These are phyloP conservation scores for Chelidonichthys spinosus DNA, from an alignment of 2,797 vertebrate genomes.

Conservation along the genomic window DNA sequence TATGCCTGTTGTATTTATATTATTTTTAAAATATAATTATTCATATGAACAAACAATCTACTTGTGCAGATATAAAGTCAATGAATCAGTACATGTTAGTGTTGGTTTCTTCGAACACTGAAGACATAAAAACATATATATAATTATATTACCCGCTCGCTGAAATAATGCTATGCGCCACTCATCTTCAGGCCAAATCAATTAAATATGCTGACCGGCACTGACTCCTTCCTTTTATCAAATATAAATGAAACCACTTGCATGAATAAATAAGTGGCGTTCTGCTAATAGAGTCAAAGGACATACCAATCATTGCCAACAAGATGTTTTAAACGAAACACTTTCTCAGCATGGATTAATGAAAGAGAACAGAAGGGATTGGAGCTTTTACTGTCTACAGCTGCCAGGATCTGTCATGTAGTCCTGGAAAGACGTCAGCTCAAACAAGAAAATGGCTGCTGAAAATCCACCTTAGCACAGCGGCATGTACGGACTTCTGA, in stretches of 20 bases:
- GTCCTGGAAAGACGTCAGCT: background rate
- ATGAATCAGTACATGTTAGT: too few relatives aligned
- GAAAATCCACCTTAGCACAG: background rate
- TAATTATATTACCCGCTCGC: slow-evolving; percentile 60
- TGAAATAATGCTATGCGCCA: slow-evolving; percentile 41
- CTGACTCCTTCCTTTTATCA: slow-evolving; percentile 48
- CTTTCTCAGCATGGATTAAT: slow-evolving; percentile 6
- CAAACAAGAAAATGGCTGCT: background rate
- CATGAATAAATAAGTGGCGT: slow-evolving; percentile 43
- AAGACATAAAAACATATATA: too few relatives aligned
- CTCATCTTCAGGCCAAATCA: slow-evolving; percentile 45
- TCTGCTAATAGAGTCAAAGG: slow-evolving; percentile 45
- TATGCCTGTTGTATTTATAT: too few relatives aligned
- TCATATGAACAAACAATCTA: too few relatives aligned
- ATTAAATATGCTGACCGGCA: slow-evolving; percentile 56
- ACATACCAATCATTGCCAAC: slow-evolving; percentile 39
- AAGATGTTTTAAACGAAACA: slow-evolving; percentile 25
- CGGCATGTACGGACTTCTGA: too few relatives aligned
- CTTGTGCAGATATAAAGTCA: too few relatives aligned
- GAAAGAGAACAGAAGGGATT: slow-evolving; percentile 9
- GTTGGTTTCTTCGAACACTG: too few relatives aligned
- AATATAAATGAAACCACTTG: slow-evolving; percentile 57
- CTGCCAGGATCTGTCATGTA: slow-evolving; percentile 19
- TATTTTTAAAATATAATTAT: too few relatives aligned
- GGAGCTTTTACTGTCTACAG: background rate